A percentile compares a stretch with the other conserved stretches of the same genome.
These are phyloP conservation scores for Rhogogaster chlorosoma DNA, from an alignment of 2,888 invertebrate species.

Conservation along the genomic window DNA sequence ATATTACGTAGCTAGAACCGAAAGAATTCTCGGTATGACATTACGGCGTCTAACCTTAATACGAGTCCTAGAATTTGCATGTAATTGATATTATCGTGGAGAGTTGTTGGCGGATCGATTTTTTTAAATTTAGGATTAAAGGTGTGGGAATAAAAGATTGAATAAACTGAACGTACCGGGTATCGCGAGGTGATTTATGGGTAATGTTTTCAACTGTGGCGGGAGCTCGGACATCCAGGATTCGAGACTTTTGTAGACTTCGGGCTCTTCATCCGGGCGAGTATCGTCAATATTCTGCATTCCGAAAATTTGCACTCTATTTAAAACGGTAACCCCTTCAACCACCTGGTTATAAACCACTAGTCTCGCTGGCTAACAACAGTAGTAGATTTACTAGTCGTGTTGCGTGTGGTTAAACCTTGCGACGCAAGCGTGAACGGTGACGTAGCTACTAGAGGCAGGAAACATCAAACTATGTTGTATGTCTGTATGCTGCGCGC, in stretches of 20 bases:
- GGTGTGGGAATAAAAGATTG: constrained; percentile 16
- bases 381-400: background rate
- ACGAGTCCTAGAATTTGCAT: constrained; percentile 53
- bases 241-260: constrained; percentile 78
- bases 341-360: background rate
- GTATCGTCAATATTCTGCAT: constrained; percentile 24
- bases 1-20: background rate
- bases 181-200: constrained; percentile 87
- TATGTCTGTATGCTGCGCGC: background rate
- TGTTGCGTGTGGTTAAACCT: background rate
- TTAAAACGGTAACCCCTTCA: background rate
- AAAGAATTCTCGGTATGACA: background rate
- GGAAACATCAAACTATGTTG: constrained; percentile 9
- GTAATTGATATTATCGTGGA: background rate
- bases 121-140: background rate
- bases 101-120: background rate
- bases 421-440: background rate
- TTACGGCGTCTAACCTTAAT: constrained; percentile 21
- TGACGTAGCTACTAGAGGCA: constrained; percentile 4
- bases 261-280: background rate
- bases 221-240: constrained; percentile 88
- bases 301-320: background rate
- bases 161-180: constrained; percentile 81
- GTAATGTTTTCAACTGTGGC: constrained; percentile 80
- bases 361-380: constrained; percentile 8